Evolutionary conservation across 2,797 vertebrate species (phyloP), one percentile per base, ranked within the genome.

Genomic region (Brotula barbata): DNA sequence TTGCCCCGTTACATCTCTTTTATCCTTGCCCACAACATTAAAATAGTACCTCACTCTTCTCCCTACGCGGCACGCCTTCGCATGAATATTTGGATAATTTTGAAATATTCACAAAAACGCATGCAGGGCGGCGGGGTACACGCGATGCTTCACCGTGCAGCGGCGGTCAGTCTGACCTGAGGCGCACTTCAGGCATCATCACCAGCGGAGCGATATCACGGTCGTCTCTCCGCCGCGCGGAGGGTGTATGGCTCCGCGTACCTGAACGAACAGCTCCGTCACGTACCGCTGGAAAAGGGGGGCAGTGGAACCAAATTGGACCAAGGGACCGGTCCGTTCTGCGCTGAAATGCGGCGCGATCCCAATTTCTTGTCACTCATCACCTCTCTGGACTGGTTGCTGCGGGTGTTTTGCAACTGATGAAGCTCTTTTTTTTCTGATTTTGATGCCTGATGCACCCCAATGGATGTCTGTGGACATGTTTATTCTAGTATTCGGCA

Each of bases 1-100:
- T 92, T 85, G 89, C 87, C 91, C 59, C 81, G 84, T 91, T 86
- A 88, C 90, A 85, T 85, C 89, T 86, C 25, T 67, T 81, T 90
- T 87, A 90, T 92, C 90, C 88, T 83, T 89, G 86, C 91, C 58
- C 91, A 73, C 58, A 68, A 68, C 66, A 69, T 81, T 51, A 87
- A 92, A 91, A 71, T 91, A 92, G 91, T 90, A 67, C 89, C 85
- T 19, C 21, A 12, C 12, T 33, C 31, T 11, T 6, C 31, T 11
- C 6, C 31, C 31, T 2, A 6, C 31, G 2, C 31, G 2, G 31
- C 31, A 6, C 9, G 31, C 31, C 31, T 9, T 2, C 31, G 31
- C 31, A 33, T 10, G 31, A 33, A 33, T 33, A 33, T 9, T 2
- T 11, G 11, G 5, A 11, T 11, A 11, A 11, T 7, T 6, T 7